phyloP scores from a whole-genome alignment of 2,888 invertebrate genomes.

The Barypeithes pellucidus region DNA sequence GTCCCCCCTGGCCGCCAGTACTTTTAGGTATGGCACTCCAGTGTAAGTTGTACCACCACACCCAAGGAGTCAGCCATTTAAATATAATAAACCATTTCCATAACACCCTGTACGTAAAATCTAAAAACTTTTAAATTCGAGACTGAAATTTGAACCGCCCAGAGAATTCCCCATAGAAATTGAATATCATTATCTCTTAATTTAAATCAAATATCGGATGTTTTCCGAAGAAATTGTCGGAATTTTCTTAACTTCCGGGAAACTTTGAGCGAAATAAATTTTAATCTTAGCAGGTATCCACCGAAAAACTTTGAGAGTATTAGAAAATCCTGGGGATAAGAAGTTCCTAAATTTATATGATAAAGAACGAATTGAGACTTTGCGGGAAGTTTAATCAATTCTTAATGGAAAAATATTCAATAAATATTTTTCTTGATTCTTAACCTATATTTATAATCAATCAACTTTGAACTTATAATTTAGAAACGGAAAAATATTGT shows the following conservation, averaged over 20 bases:
- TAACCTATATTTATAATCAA: too few relatives aligned
- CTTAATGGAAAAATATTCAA: conserved; percentile 36
- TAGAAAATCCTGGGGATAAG: conserved; percentile 33
- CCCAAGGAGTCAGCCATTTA: too few relatives aligned
- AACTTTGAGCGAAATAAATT: conserved; percentile 37
- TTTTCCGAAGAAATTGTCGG: conserved; percentile 19
- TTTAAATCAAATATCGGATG: conserved; percentile 36
- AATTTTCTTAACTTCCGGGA: conserved; percentile 29
- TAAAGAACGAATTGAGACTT: conserved; percentile 19
- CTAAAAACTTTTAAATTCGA: background rate
- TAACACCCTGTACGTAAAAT: too few relatives aligned
- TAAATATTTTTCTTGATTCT: conserved; percentile 13
- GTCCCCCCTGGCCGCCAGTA: too few relatives aligned
- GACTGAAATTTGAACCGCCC: background rate
- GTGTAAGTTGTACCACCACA: too few relatives aligned
- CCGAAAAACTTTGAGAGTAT: conserved; percentile 36
- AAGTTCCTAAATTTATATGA: conserved; percentile 26
- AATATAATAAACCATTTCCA: too few relatives aligned
- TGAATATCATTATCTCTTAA: conserved; percentile 37
- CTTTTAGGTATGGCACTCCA: too few relatives aligned
- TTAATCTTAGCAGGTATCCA: conserved; percentile 29
- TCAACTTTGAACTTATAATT: background rate
- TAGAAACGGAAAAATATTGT: background rate
- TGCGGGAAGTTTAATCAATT: conserved; percentile 35
- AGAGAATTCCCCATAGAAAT: conserved; percentile 11